Evolutionary conservation across 1,140 invertebrate species (phyloP).

Genomic region (Drosophila chauvacae): DNA sequence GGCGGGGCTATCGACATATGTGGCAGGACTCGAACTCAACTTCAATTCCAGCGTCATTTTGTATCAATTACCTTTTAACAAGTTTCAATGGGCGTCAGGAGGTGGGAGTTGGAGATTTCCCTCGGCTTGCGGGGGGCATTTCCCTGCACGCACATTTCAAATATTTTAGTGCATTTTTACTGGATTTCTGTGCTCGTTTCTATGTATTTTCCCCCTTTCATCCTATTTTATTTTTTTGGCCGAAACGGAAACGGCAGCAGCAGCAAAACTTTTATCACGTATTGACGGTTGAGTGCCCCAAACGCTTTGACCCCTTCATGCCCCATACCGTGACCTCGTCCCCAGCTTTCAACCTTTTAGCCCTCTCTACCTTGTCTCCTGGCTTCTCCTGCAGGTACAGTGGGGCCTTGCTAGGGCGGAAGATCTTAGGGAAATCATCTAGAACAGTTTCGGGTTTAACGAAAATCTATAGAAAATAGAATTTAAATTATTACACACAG

Average conservation of each 20-base stretch:
- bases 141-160: conserved; percentile 73
- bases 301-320: conserved; percentile 30
- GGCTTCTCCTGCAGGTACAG: conserved; percentile 11
- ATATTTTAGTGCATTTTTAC: conserved; percentile 79
- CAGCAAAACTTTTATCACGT: conserved; percentile 75
- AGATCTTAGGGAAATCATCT: neutral
- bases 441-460: neutral
- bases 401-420: neutral
- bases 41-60: conserved; percentile 71
- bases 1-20: conserved; percentile 23
- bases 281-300: conserved; percentile 76
- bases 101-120: neutral
- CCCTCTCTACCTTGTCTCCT: neutral
- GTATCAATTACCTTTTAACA: conserved; percentile 79
- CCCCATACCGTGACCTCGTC: conserved; percentile 8
- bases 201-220: conserved; percentile 3
- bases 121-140: neutral
- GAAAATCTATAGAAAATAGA: neutral
- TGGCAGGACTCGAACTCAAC: conserved; percentile 39
- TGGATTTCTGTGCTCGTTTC: conserved; percentile 43
- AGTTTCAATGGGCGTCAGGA: conserved; percentile 52
- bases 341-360: neutral
- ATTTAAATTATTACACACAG: neutral
- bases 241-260: conserved; percentile 71
- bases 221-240: conserved; percentile 1